Base-by-base conservation (phyloP, 2,797 vertebrate species). In the Lemur catta region DNA sequence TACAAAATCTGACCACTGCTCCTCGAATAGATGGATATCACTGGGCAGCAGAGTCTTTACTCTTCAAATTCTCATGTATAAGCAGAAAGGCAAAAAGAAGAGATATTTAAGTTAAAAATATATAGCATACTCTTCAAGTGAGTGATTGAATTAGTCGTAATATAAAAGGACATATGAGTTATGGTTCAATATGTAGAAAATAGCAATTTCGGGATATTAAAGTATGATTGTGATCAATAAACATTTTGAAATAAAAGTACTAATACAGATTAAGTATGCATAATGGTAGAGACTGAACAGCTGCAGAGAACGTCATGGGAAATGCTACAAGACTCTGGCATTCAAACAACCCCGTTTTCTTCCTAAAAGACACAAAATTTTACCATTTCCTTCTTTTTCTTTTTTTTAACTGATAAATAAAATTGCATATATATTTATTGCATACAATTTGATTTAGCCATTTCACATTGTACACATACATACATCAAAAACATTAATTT, bases 81-180 rank as follows among this genome's bases (percentile, higher is more conserved):
- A 87, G n/a, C 12, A 67, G 41, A 94, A 97, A 26, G 28, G 10
- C 69, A 96, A 96, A 96, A 18, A 82, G 89, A 97, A 72, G 0
- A 24, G 65, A 91, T 46, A 69, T 22, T 93, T 94, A 94, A 85
- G 1, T 33, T 15, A 80, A 84, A 97, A 35, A 90, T 93, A 94
- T 8, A n/a, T 10, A 81, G 5, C 74, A 57, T 2, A 35, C 30
- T n/a, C 48, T 79, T 94, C 4, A 85, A 63, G 8, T 24, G 20
- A 91, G 22, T n/a, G 48, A 61, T 20, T n/a, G 55, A 89, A 17
- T 61, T 57, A 4, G 50, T 41, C n/a, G 80, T 63, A 55, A 59
- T 63, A 67, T n/a, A 75, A 78, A 5, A 84, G 4, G 30, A 14
- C 7, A 46, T 55, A 22, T 55, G 15, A 48, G 3, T 43, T 72